A percentile compares a stretch with the other conserved stretches of the same genome.
Evolutionary conservation across 2,888 invertebrate species (phyloP).

Genomic region (Meandrusa payeni): DNA sequence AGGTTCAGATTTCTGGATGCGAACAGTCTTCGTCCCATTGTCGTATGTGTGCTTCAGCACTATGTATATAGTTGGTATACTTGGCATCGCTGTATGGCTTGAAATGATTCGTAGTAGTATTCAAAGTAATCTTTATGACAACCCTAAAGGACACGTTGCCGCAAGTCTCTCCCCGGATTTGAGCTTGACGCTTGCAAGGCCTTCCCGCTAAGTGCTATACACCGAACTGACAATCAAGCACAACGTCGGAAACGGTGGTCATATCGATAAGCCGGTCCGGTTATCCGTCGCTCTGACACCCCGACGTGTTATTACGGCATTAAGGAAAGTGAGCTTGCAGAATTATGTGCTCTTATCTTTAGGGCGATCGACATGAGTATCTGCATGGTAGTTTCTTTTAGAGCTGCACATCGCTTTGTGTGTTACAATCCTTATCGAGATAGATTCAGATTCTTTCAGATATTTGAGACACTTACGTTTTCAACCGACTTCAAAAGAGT

Average conservation of each 20-base stretch:
- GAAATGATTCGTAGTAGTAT: no score
- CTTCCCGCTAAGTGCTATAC: conserved; percentile 5
- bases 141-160: conserved; percentile 4
- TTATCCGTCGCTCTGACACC: conserved; percentile 7
- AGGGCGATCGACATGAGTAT: conserved; percentile 2
- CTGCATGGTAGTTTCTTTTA: neutral
- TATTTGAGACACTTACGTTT: no score
- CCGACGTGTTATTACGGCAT: conserved; percentile 15
- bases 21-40: no score
- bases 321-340: conserved; percentile 18
- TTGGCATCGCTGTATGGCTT: no score
- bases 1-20: no score
- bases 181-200: conserved; percentile 7
- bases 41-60: no score
- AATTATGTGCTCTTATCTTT: conserved; percentile 7
- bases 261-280: conserved; percentile 11
- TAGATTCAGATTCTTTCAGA: no score
- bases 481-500: no score
- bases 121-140: no score
- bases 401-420: neutral
- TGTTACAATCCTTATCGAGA: neutral
- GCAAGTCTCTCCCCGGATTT: conserved; percentile 20
- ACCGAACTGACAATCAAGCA: conserved; percentile 14
- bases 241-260: conserved; percentile 15
- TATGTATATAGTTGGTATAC: no score